Evolutionary conservation across 2,888 invertebrate genomes (phyloP), one percentile per base, ranked within the genome.

Genomic region (Trypoxylon attenuatum): DNA sequence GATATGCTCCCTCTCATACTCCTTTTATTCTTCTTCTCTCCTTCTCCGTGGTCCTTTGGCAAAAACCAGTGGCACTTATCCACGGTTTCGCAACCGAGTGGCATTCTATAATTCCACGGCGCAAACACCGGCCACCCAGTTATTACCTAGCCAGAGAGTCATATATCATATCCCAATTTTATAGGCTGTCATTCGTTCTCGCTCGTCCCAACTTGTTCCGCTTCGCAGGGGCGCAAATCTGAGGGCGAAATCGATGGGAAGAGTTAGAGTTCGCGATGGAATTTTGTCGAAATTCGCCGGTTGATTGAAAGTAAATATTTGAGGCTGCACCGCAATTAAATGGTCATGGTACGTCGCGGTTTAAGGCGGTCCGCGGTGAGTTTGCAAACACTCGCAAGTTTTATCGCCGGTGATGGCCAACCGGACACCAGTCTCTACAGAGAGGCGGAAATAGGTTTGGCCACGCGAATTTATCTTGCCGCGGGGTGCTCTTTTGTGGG

Each of bases 121-220:
- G 63, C 62, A 69, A 69, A 69, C 66, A 69, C 53, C 45, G 49
- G 25, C 22, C 51, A 19, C 18, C 38, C 58, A 41, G 69, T 69
- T 69, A 63, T 69, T 63, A 58, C n/a, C 62, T 50, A 38, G 16
- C 43, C 6, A n/a, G 69, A 69, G 69, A 55, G 69, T 69, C 69
- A 69, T 69, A 69, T 58, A 69, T 69, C 69, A 69, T 69, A 58
- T 63, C 69, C 39, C 58, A 69, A 69, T 69, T n/a, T 68, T 69
- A 69, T 63, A 47, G 61, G 43, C 71, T 71, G 70, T 70, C 70
- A 41, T 18, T 45, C n/a, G n/a, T n/a, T n/a, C n/a, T n/a, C n/a
- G n/a, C n/a, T n/a, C n/a, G n/a, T n/a, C n/a, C n/a, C n/a, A n/a
- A n/a, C n/a, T n/a, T n/a, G n/a, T n/a, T n/a, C n/a, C n/a, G n/a